A percentile compares a stretch with the other conserved stretches of the same genome.
Conservation (phyloP, 2,113 vertebrate genomes). For the Zootoca vivipara region DNA sequence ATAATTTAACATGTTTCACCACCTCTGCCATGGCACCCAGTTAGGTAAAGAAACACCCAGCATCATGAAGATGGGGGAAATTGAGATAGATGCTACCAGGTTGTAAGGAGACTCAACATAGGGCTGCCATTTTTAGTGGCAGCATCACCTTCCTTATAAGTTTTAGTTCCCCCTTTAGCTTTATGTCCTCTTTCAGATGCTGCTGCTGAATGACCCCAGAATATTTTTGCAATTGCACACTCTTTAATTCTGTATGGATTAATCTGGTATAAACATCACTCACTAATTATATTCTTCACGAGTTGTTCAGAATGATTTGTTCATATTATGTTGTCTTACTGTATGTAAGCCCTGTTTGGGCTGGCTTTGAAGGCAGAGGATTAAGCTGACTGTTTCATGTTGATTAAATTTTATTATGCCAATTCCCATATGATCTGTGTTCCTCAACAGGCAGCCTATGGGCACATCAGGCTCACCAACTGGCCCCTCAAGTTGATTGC, state of each 20-base stretch:
- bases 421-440: neutral
- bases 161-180: neutral
- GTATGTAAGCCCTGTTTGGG: neutral
- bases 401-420: neutral
- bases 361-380: neutral
- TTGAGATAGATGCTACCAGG: too few relatives aligned
- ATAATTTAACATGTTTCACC: neutral
- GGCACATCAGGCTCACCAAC: neutral
- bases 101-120: neutral
- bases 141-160: neutral
- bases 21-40: neutral
- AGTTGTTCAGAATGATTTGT: neutral
- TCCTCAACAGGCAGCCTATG: neutral
- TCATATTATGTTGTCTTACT: neutral
- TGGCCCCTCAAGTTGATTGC: neutral
- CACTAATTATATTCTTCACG: neutral
- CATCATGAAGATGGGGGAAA: neutral
- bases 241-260: neutral
- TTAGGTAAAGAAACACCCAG: neutral
- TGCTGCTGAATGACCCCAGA: neutral
- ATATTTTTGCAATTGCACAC: neutral
- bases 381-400: neutral
- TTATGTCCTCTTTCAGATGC: neutral
- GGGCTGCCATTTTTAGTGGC: neutral
- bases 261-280: neutral